phyloP scores from a whole-genome alignment of 2,113 vertebrate species.

The Campylomormyrus numenius region DNA sequence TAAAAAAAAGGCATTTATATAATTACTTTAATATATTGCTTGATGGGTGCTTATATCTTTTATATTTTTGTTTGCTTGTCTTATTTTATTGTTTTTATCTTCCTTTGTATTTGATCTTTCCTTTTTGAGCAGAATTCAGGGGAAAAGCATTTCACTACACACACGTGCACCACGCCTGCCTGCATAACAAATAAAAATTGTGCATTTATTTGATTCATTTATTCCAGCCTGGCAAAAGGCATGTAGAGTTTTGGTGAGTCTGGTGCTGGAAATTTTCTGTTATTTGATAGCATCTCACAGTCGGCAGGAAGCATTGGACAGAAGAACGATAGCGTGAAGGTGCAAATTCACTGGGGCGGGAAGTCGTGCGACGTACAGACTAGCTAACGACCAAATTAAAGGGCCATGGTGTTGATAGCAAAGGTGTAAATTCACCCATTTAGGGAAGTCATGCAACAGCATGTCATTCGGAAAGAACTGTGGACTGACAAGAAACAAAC shows the following conservation, averaged over 20 bases:
- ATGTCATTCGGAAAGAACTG: neutral
- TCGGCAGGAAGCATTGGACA: neutral
- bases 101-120: neutral
- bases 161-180: neutral
- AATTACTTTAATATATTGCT: neutral
- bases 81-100: neutral
- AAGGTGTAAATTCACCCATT: slow-evolving; percentile 3
- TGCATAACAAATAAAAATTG: neutral
- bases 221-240: neutral
- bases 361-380: neutral
- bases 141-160: neutral
- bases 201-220: neutral
- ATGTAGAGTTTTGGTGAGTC: neutral
- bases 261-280: neutral
- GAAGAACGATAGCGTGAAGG: neutral
- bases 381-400: neutral
- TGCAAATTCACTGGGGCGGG: slow-evolving; percentile 6
- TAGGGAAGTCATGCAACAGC: neutral
- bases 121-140: neutral
- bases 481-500: neutral
- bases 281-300: neutral
- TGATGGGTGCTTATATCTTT: neutral
- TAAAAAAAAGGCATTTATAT: neutral
- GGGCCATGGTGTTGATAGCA: neutral
- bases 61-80: neutral